phyloP scores from a whole-genome alignment of 2,113 vertebrate genomes.

The Ceuthmochares aereus region DNA sequence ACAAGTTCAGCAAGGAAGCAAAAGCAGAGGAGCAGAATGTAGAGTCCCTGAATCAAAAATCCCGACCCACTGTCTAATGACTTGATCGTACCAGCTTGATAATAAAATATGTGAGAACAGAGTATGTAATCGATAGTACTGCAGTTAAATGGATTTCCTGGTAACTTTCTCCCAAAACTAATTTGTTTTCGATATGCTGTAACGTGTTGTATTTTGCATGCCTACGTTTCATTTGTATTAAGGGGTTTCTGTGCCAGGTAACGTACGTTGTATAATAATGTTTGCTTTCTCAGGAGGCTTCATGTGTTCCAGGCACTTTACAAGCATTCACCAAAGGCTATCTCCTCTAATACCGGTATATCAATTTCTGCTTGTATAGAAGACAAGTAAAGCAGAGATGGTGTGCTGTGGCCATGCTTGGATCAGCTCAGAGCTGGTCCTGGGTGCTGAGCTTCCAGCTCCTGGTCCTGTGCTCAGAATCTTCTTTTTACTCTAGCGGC shows the following conservation, averaged over 20 bases:
- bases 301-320: not conserved
- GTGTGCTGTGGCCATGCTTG: not conserved
- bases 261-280: accelerated
- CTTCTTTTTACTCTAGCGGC: not conserved
- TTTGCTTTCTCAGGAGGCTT: not conserved
- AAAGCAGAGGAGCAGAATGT: not conserved
- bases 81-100: not conserved
- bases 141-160: not conserved
- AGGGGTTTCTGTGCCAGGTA: not conserved
- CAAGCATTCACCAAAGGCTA: not conserved
- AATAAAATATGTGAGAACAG: not conserved
- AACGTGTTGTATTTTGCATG: not conserved
- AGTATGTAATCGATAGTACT: not conserved
- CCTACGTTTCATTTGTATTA: not conserved
- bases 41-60: not conserved
- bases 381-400: not conserved
- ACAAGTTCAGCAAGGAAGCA: not conserved
- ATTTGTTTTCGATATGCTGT: not conserved
- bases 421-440: not conserved
- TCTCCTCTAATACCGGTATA: not conserved
- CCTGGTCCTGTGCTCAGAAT: not conserved
- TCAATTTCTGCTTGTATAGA: not conserved
- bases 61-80: not conserved
- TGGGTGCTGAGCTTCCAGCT: not conserved
- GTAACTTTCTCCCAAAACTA: not conserved